These are phyloP conservation scores for Tenrec ecaudatus DNA, from an alignment of 2,113 vertebrate species.

Conservation along the genomic window DNA sequence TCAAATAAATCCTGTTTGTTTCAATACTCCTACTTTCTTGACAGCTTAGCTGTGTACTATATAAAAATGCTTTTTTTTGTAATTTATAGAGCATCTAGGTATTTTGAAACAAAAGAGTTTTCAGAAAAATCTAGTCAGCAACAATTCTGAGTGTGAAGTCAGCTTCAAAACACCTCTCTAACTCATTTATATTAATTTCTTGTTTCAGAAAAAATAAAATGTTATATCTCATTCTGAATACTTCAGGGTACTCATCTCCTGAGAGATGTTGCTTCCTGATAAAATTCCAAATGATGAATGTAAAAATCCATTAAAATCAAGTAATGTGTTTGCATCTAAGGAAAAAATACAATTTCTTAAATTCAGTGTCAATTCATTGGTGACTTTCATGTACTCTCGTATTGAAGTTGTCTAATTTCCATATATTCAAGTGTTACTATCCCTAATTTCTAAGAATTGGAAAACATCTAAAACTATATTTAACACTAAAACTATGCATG, in stretches of 20 bases:
- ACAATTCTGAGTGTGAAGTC: conserved; percentile 24
- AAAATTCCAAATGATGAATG: conserved; percentile 38
- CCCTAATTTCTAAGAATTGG: conserved; percentile 40
- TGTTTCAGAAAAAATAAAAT: conserved; percentile 15
- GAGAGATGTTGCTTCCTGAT: conserved; percentile 35
- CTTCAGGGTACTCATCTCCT: not conserved
- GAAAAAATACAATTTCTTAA: not conserved
- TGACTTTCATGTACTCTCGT: conserved; percentile 13
- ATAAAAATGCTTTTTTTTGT: not conserved
- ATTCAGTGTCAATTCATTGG: not conserved
- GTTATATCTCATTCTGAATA: conserved; percentile 27
- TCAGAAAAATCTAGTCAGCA: conserved; percentile 36
- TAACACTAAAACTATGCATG: conserved; percentile 19
- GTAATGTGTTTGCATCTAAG: not conserved
- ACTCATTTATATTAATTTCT: conserved; percentile 41
- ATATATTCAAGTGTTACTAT: not conserved
- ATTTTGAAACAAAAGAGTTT: conserved; percentile 27
- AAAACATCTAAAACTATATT: not conserved
- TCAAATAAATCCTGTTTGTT: not conserved
- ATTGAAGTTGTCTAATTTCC: conserved; percentile 14
- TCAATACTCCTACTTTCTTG: not conserved
- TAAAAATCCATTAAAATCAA: conserved; percentile 38
- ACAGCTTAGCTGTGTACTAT: not conserved
- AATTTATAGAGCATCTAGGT: not conserved
- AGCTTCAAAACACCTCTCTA: conserved; percentile 22